A percentile compares a stretch with the other conserved stretches of the same genome.
Conservation (phyloP, 2,888 invertebrate genomes). For the Ophion slaviceki region DNA sequence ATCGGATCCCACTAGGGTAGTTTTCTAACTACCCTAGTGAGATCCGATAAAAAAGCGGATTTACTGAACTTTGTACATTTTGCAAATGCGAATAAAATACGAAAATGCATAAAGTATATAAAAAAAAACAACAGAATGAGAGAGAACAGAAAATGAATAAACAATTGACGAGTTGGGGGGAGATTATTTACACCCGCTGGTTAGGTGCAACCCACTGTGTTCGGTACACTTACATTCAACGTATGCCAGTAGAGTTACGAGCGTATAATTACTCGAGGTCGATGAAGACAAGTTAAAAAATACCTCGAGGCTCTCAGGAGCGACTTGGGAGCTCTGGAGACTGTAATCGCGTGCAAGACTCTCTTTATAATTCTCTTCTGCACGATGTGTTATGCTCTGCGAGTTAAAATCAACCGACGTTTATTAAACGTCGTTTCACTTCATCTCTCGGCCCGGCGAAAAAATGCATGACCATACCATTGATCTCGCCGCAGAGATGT, state of each 20-base stretch:
- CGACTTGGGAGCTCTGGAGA: conserved; percentile 26
- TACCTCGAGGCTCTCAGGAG: conserved; percentile 35
- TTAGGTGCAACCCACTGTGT: not conserved
- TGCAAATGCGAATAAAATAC: not conserved
- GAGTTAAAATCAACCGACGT: conserved; percentile 57
- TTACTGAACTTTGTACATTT: not conserved
- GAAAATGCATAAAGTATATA: not conserved
- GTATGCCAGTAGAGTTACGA: not conserved
- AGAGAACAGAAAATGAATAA: not conserved
- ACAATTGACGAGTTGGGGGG: conserved; percentile 21
- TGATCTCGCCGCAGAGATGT: conserved; percentile 33
- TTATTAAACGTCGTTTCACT: conserved; percentile 54
- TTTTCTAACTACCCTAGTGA: too few species aligned
- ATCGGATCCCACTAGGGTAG: too few species aligned
- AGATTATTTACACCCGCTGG: conserved; percentile 37
- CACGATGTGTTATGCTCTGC: conserved; percentile 34
- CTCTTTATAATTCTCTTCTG: conserved; percentile 31
- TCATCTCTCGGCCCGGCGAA: not conserved
- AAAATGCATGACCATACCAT: not conserved
- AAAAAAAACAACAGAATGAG: not conserved
- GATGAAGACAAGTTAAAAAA: conserved; percentile 57
- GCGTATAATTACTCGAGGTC: conserved; percentile 25
- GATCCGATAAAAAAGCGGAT: too few species aligned
- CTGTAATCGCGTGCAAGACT: conserved; percentile 23
- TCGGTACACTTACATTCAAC: not conserved